A percentile compares a stretch with the other conserved stretches of the same genome.
phyloP scores from a whole-genome alignment of 1,140 invertebrate species.

The Neomicropteryx cornuta region DNA sequence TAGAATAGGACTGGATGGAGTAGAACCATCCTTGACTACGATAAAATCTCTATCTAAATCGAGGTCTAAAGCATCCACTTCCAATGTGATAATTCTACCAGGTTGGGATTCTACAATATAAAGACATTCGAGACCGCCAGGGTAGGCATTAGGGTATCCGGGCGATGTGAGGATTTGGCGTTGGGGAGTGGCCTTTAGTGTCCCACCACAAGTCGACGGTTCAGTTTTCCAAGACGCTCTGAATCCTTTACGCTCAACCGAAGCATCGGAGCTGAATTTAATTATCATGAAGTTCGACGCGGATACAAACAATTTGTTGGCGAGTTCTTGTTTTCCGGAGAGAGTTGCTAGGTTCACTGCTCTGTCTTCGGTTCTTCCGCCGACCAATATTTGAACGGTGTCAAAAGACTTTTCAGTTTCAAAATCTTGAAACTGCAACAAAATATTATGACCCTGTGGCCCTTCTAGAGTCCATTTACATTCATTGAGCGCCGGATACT shows the following conservation, averaged over 20 bases:
- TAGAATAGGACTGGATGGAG: slow-evolving; percentile 72
- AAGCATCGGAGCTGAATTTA: slow-evolving; percentile 89
- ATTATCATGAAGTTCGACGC: slow-evolving; percentile 97
- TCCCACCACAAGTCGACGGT: slow-evolving; percentile 79
- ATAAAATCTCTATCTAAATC: slow-evolving; percentile 79
- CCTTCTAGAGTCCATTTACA: slow-evolving; percentile 97
- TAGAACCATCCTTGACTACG: slow-evolving; percentile 79
- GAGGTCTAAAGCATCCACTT: slow-evolving; percentile 84
- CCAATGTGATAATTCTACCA: slow-evolving; percentile 77
- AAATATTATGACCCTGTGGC: slow-evolving; percentile 87
- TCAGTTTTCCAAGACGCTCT: slow-evolving; percentile 89
- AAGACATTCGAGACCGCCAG: slow-evolving; percentile 87
- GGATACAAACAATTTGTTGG: slow-evolving; percentile 77
- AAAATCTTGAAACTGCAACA: slow-evolving; percentile 92
- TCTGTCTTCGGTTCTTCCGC: slow-evolving; percentile 89
- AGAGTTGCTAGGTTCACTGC: slow-evolving; percentile 83
- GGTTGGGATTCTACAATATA: slow-evolving; percentile 84
- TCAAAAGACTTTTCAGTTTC: slow-evolving; percentile 95
- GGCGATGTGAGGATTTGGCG: slow-evolving; percentile 77
- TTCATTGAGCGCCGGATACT: slow-evolving; percentile 79
- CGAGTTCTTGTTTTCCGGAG: slow-evolving; percentile 77
- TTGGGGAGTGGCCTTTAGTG: slow-evolving; percentile 68
- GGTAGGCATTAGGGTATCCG: slow-evolving; percentile 85
- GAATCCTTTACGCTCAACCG: slow-evolving; percentile 90
- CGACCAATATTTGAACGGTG: slow-evolving; percentile 89